A percentile compares a stretch with the other conserved stretches of the same genome.
These are phyloP conservation scores for Rhinoptilus africanus DNA, from an alignment of 2,113 vertebrate species.

Conservation along the genomic window DNA sequence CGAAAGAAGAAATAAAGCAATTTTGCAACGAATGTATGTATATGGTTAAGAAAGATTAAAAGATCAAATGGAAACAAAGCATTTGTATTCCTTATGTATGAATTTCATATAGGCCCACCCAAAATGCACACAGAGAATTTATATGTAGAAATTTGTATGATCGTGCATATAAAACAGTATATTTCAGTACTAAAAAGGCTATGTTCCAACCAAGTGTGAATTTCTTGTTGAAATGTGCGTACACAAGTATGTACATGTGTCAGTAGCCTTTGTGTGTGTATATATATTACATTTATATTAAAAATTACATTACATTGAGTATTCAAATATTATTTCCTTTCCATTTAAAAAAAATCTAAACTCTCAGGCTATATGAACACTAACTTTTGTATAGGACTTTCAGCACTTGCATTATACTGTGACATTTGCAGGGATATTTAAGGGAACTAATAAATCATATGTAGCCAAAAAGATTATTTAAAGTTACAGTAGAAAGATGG, in stretches of 20 bases:
- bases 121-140: not conserved
- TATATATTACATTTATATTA: not conserved
- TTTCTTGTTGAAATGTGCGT: not conserved
- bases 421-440: slow-evolving; percentile 13
- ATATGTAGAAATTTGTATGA: not conserved
- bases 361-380: not conserved
- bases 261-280: not conserved
- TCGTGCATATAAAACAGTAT: not conserved
- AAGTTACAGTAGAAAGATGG: not conserved
- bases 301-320: not conserved
- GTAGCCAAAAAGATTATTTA: not conserved
- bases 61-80: not conserved
- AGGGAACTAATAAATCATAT: not conserved
- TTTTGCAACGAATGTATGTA: not conserved
- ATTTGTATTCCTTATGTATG: not conserved
- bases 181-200: not conserved
- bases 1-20: not conserved
- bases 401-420: not conserved
- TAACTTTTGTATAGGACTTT: not conserved
- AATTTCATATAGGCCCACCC: not conserved
- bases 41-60: not conserved
- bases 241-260: not conserved
- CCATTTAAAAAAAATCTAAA: not conserved
- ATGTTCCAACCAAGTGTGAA: not conserved
- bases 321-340: not conserved